These are phyloP conservation scores for Tenualosa ilisha DNA, from an alignment of 2,797 vertebrate species.

Conservation along the genomic window DNA sequence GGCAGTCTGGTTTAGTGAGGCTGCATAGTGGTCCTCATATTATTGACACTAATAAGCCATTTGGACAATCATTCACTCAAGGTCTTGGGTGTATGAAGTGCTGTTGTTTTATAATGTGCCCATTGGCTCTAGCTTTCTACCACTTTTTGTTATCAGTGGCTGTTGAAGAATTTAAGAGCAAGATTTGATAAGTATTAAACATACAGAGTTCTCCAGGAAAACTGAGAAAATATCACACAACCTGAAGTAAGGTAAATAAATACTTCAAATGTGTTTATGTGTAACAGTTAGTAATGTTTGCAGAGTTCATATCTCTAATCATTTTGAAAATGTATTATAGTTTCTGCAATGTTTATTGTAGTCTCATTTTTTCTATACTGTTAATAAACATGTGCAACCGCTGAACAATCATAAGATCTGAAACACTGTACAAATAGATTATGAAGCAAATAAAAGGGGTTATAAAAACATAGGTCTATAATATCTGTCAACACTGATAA, in stretches of 20 bases:
- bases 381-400: conserved; percentile 6
- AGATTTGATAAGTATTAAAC: background rate
- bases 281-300: background rate
- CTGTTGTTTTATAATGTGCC: background rate
- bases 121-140: background rate
- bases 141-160: background rate
- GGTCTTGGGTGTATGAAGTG: background rate
- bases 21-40: background rate
- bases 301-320: background rate
- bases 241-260: background rate
- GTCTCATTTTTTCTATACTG: background rate
- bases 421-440: conserved; percentile 20
- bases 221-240: background rate
- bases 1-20: background rate
- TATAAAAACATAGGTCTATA: background rate
- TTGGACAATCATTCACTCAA: background rate
- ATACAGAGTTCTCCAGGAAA: background rate
- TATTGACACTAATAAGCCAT: background rate
- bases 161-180: background rate
- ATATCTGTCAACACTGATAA: conserved; percentile 6
- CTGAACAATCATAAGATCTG: background rate
- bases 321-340: background rate
- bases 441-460: background rate
- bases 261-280: background rate
- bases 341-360: conserved; percentile 20